phyloP scores from a whole-genome alignment of 2,888 invertebrate species.

The Tigriopus californicus region DNA sequence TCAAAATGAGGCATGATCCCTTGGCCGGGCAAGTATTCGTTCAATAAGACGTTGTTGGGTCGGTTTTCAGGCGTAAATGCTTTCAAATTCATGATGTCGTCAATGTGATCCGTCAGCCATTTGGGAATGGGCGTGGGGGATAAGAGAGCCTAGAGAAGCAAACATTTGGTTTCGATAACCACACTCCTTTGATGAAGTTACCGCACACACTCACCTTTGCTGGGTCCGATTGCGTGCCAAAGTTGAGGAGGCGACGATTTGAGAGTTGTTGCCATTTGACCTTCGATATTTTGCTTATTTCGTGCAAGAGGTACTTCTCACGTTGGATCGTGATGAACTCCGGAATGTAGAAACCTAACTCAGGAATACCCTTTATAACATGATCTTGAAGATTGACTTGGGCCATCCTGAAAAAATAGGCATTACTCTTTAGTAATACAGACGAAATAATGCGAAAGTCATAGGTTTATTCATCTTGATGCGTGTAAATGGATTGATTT shows the following conservation, averaged over 20 bases:
- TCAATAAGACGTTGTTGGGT: slow-evolving; percentile 83
- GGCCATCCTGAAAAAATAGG: too few relatives aligned
- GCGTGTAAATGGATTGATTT: slow-evolving; percentile 11
- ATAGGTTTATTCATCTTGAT: not conserved
- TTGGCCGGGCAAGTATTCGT: slow-evolving; percentile 80
- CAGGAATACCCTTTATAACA: not conserved
- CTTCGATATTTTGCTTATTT: slow-evolving; percentile 58
- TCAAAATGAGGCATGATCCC: slow-evolving; percentile 96
- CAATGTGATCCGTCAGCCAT: slow-evolving; percentile 56
- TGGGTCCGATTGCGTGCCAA: slow-evolving; percentile 48
- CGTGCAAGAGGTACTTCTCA: slow-evolving; percentile 46
- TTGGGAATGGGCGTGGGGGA: slow-evolving; percentile 68
- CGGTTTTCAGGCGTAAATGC: slow-evolving; percentile 45
- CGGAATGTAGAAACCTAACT: slow-evolving; percentile 50
- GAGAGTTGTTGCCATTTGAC: slow-evolving; percentile 91
- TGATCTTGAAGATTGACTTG: not conserved
- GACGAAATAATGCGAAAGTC: too few relatives aligned
- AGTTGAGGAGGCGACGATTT: slow-evolving; percentile 84
- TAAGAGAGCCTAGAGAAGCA: slow-evolving; percentile 79
- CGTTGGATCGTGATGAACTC: slow-evolving; percentile 55
- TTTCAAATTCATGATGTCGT: slow-evolving; percentile 45
- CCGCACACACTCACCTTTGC: too few relatives aligned
- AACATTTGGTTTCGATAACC: too few relatives aligned
- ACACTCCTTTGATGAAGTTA: too few relatives aligned
- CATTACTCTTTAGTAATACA: too few relatives aligned